Evolutionary conservation across 2,113 vertebrate species (phyloP).

Genomic region (Actenoides hombroni): DNA sequence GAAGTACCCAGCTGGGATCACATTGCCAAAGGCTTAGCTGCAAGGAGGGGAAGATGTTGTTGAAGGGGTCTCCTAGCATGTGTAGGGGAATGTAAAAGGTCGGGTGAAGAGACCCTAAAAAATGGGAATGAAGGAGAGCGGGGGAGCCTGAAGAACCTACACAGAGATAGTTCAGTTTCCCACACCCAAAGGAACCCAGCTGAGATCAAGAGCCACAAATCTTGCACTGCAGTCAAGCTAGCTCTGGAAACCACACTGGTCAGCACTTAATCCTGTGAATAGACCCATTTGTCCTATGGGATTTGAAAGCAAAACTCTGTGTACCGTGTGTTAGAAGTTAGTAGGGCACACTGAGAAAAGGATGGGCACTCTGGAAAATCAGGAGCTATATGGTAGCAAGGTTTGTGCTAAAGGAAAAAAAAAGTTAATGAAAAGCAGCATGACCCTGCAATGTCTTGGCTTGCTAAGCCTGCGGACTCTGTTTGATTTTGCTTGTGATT

Average conservation of each 20-base stretch:
- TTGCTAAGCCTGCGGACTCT: background rate
- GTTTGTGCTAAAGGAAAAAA: background rate
- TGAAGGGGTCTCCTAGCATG: background rate
- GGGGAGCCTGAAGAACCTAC: background rate
- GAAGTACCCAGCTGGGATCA: background rate
- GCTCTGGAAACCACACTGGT: background rate
- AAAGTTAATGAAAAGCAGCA: background rate
- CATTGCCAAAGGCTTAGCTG: background rate
- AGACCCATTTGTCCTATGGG: background rate
- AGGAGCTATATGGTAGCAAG: background rate
- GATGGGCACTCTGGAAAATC: background rate
- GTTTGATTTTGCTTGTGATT: background rate
- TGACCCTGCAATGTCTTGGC: background rate
- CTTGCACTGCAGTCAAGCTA: background rate
- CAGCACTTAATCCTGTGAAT: background rate
- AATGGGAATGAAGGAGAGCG: background rate
- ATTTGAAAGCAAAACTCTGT: background rate
- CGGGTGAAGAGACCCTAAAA: background rate
- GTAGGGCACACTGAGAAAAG: background rate
- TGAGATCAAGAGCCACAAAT: background rate
- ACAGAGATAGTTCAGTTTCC: background rate
- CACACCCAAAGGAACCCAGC: background rate
- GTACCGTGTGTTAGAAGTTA: background rate
- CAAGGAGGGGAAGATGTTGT: background rate
- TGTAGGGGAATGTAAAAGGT: background rate